Evolutionary conservation across 2,113 vertebrate genomes (phyloP).

Genomic region (Stegostoma tigrinum): DNA sequence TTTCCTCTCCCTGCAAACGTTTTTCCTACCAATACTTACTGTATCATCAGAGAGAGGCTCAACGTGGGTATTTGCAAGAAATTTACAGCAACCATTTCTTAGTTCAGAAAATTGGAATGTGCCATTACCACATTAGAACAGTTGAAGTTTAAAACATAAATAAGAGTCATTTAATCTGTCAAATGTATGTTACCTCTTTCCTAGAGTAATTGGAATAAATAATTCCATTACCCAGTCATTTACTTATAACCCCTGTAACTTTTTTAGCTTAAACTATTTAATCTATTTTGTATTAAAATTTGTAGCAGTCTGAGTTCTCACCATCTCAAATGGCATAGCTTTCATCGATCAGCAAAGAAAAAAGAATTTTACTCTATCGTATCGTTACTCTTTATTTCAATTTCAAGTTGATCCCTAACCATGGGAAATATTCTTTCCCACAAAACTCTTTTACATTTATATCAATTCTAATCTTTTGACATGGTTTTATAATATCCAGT

Average conservation of each 20-base stretch:
- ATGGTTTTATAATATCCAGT: no score
- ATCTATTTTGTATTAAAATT: not conserved
- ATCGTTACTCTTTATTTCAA: not conserved
- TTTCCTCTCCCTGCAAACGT: not conserved
- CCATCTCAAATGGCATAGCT: not conserved
- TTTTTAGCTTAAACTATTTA: not conserved
- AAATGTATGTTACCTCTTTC: not conserved
- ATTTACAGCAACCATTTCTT: not conserved
- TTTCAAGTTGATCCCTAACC: not conserved
- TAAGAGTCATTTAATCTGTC: not conserved
- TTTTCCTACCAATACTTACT: not conserved
- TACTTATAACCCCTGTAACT: not conserved
- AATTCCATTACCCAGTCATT: not conserved
- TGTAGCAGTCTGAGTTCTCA: not conserved
- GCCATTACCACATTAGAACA: not conserved
- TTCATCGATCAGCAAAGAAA: not conserved
- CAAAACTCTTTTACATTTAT: not conserved
- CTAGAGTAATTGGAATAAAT: not conserved
- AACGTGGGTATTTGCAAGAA: not conserved
- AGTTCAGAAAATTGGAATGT: not conserved
- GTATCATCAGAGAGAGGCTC: not conserved
- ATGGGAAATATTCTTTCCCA: not conserved
- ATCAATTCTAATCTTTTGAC: not conserved
- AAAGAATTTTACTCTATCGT: not conserved
- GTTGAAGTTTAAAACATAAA: not conserved